Conservation (phyloP, 2,797 vertebrate genomes). For the Labroides dimidiatus region DNA sequence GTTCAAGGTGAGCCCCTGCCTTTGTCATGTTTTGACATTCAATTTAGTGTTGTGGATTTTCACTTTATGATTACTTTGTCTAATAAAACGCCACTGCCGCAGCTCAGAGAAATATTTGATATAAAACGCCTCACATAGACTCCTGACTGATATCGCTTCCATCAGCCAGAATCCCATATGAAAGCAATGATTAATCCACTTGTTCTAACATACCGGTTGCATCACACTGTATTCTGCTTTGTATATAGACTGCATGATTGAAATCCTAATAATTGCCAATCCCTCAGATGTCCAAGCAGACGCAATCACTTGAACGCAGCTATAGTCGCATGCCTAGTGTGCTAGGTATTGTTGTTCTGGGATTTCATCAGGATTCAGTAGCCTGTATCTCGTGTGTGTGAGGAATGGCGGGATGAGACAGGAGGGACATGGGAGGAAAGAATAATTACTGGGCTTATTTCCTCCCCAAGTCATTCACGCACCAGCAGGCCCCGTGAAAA, state of each 20-base stretch:
- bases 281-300: conserved; percentile 45
- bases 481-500: conserved; percentile 53
- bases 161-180: conserved; percentile 39
- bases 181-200: conserved; percentile 60
- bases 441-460: conserved; percentile 79
- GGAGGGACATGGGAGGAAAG: conserved; percentile 75
- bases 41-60: conserved; percentile 54
- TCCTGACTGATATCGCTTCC: conserved; percentile 46
- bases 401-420: conserved; percentile 68
- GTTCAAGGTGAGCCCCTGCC: conserved; percentile 57
- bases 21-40: conserved; percentile 65
- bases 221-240: conserved; percentile 41
- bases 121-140: conserved; percentile 12
- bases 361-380: conserved; percentile 79
- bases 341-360: conserved; percentile 55
- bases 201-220: conserved; percentile 33
- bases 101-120: conserved; percentile 34
- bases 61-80: conserved; percentile 44
- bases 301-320: conserved; percentile 37
- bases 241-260: conserved; percentile 58
- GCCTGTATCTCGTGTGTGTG: conserved; percentile 59
- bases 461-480: conserved; percentile 75
- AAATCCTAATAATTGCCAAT: conserved; percentile 70
- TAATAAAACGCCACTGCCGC: conserved; percentile 30
- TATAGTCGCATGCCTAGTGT: conserved; percentile 30